Conservation (phyloP, 1,140 invertebrate genomes). For the Ooceraea biroi region DNA sequence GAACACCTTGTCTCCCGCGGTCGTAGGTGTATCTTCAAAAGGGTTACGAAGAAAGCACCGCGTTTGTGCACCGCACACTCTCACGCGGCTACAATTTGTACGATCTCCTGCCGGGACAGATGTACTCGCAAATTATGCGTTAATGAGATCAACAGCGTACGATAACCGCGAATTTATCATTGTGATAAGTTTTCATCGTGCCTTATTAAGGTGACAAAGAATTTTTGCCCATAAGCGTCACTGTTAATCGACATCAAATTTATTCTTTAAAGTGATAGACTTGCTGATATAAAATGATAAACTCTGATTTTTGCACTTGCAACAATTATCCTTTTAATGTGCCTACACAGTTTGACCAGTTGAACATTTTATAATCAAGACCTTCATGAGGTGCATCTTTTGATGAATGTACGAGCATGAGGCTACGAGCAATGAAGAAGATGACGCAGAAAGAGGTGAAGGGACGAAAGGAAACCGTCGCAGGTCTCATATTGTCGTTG, state of each 20-base stretch:
- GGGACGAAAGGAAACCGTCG: constrained; percentile 11
- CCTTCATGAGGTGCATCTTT: no score
- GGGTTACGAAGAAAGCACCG: constrained; percentile 28
- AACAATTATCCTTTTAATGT: no score
- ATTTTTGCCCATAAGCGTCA: not conserved
- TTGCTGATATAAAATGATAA: no score
- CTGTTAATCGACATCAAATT: not conserved
- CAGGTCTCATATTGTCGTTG: constrained; percentile 24
- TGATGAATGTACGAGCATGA: no score
- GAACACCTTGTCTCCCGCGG: constrained; percentile 45
- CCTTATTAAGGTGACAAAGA: not conserved
- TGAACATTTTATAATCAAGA: no score
- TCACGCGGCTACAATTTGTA: constrained; percentile 23
- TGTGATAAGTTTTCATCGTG: not conserved
- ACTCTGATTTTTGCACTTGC: no score
- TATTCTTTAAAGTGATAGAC: no score
- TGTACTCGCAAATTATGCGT: not conserved
- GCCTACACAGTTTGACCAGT: no score
- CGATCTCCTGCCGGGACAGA: not conserved
- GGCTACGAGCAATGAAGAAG: not conserved
- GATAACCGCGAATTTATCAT: constrained; percentile 15
- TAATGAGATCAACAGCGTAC: not conserved
- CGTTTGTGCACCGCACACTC: constrained; percentile 14
- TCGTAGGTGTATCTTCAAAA: constrained; percentile 55
- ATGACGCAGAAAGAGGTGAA: no score